Conservation (phyloP, 1,140 invertebrate genomes). For the Leptonema lineaticorne region DNA sequence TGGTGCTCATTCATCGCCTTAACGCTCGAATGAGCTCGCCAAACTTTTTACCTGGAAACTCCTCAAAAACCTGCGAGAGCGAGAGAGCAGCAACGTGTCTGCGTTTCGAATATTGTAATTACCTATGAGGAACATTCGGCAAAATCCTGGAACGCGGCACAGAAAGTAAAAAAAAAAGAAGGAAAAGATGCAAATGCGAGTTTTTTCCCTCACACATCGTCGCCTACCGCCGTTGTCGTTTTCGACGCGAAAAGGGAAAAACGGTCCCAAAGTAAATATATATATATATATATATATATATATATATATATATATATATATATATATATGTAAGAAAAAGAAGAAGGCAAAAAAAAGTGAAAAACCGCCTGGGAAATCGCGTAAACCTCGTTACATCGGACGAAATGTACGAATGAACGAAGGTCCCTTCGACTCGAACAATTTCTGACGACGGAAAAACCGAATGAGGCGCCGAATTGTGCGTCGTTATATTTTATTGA, state of each 20-base stretch:
- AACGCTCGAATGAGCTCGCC: neutral
- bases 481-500: slow-evolving; percentile 24
- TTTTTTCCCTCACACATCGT: too few species aligned
- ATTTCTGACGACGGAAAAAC: slow-evolving; percentile 20
- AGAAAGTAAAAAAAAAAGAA: too few species aligned
- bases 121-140: neutral
- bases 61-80: too few species aligned
- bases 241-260: too few species aligned
- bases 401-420: too few species aligned
- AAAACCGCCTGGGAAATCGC: slow-evolving; percentile 20
- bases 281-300: too few species aligned
- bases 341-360: neutral
- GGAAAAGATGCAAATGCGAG: too few species aligned
- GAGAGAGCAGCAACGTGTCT: slow-evolving; percentile 4
- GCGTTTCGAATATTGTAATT: neutral
- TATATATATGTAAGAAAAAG: too few species aligned
- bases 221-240: too few species aligned
- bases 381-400: slow-evolving; percentile 17
- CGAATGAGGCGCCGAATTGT: slow-evolving; percentile 23
- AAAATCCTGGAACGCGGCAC: neutral
- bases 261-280: too few species aligned
- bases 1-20: neutral
- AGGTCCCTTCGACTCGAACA: slow-evolving; percentile 15
- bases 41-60: neutral
- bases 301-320: too few species aligned